Conservation (phyloP, 53 echinoderm and acorn worm genomes). For the Holothuria leucospilota region DNA sequence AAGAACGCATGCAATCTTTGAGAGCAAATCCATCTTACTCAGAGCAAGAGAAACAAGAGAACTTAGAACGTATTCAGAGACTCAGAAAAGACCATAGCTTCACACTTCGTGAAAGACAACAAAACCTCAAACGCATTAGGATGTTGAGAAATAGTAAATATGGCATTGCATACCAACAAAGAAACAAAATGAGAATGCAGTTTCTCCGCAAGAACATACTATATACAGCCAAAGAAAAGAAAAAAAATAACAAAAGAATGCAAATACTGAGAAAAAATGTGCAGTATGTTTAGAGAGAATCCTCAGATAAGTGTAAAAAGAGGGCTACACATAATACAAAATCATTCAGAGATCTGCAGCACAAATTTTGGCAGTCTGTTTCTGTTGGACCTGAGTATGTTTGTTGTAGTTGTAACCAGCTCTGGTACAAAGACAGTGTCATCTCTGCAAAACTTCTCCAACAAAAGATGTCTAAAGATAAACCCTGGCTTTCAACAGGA, state of each 20-base stretch:
- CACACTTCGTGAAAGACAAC: neutral
- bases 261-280: conserved; percentile 10
- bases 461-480: neutral
- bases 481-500: neutral
- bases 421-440: conserved; percentile 57
- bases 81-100: neutral
- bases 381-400: conserved; percentile 45
- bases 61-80: conserved; percentile 5
- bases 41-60: neutral
- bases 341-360: conserved; percentile 13
- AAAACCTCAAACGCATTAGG: neutral
- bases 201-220: neutral
- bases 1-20: too few species aligned
- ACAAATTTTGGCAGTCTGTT: conserved; percentile 26
- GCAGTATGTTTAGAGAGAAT: conserved; percentile 5
- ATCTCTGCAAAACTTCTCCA: neutral
- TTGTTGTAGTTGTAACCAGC: conserved; percentile 47
- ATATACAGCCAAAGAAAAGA: neutral
- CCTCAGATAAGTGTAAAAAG: neutral
- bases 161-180: too few species aligned
- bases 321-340: neutral
- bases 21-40: too few species aligned
- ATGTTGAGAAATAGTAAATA: neutral
- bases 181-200: neutral
- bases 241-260: neutral